These are phyloP conservation scores for Nematostella vectensis DNA, from an alignment of 92 coral and sea anemone genomes.

Conservation along the genomic window DNA sequence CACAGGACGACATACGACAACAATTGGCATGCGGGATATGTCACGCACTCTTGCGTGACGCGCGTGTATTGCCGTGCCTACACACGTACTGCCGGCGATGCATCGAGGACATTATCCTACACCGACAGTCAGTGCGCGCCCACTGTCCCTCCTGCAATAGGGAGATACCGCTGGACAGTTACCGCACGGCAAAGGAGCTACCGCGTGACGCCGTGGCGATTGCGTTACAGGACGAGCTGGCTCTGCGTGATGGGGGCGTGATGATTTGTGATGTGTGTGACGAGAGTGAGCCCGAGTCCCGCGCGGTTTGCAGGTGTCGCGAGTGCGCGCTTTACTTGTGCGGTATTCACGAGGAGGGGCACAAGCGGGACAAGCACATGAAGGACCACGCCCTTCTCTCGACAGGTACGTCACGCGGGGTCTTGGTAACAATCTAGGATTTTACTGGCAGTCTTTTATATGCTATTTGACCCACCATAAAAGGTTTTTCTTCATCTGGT, in stretches of 20 bases:
- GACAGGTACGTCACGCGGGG: constrained; percentile 16
- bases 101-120: constrained; percentile 30
- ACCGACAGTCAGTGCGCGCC: constrained; percentile 10
- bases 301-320: constrained; percentile 36
- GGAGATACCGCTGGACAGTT: constrained; percentile 24
- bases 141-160: constrained; percentile 38
- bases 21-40: constrained; percentile 41
- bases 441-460: too few relatives aligned
- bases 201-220: constrained; percentile 44
- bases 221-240: constrained; percentile 41
- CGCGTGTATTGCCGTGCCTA: constrained; percentile 49
- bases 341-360: constrained; percentile 47
- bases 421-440: too few relatives aligned
- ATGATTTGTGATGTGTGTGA: constrained; percentile 50
- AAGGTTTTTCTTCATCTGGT: too few relatives aligned
- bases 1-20: constrained; percentile 21
- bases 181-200: constrained; percentile 20
- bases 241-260: constrained; percentile 29
- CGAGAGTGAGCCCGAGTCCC: constrained; percentile 17
- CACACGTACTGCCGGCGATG: constrained; percentile 53
- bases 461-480: too few relatives aligned
- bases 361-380: constrained; percentile 37
- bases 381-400: constrained; percentile 32
- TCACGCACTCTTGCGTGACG: constrained; percentile 26
- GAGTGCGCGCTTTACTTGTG: constrained; percentile 53